Base-by-base conservation (phyloP, 2,797 vertebrate genomes). In the Austrolebias charrua region DNA sequence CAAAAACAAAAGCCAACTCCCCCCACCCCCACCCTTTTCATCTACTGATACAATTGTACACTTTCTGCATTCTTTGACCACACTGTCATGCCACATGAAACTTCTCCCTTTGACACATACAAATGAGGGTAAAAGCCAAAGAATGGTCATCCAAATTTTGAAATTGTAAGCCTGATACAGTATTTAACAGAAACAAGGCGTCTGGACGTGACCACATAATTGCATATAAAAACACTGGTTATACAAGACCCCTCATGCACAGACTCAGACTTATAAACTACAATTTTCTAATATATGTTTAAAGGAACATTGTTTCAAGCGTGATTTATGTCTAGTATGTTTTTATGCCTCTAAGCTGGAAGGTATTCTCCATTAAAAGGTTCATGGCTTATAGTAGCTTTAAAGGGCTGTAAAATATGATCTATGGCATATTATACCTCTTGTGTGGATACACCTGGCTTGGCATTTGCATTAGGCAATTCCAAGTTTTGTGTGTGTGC, bases 221-320 rank as follows among this genome's bases (percentile, higher is more conserved):
- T 46, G 55, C 7, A 3, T 76, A 61, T 77, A 82, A 66, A 78
- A 78, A 62, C 16, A 14, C 60, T 31, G 45, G 55, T 83, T 82
- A 79, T 79, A 86, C 11, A 40, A 75, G 81, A 55, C 75, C 73
- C 73, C 42, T 62, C 54, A 71, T 75, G 57, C 65, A 51, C 61
- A 53, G 55, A 64, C 77, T 79, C 78, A 84, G 88, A 78, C 85
- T 61, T 82, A 82, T 56, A 63, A 71, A 79, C 64, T 83, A 75
- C 84, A 72, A 55, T 52, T 35, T 70, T 72, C 83, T 74, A 84
- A 85, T 88, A 84, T 86, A 86, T 80, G 46, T 16, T 19, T 69
- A 84, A 80, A 69, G 76, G 54, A 58, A 83, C 79, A 79, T 87
- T 83, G 78, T 84, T 88, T 84, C 55, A 69, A 75, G 66, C 20